phyloP scores from a whole-genome alignment of 2,113 vertebrate species.

The Solenodon paradoxus region DNA sequence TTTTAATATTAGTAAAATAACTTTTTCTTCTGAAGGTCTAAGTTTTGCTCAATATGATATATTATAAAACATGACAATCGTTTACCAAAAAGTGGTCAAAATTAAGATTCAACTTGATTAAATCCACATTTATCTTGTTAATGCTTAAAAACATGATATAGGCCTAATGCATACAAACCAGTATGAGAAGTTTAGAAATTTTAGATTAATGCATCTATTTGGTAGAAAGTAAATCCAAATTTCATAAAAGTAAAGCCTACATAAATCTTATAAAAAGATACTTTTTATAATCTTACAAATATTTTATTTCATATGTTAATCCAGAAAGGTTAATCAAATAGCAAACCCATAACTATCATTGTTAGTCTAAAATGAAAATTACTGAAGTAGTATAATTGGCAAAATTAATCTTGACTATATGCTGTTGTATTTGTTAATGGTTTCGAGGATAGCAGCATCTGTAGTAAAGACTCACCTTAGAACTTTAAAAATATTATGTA shows the following conservation, averaged over 20 bases:
- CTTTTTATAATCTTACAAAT: neutral
- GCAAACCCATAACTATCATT: neutral
- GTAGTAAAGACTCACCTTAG: neutral
- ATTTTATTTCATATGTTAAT: neutral
- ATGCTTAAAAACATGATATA: neutral
- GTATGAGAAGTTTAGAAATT: neutral
- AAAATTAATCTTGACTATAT: neutral
- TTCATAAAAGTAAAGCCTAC: neutral
- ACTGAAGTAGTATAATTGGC: neutral
- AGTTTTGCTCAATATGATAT: neutral
- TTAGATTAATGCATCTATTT: neutral
- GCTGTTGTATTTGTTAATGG: neutral
- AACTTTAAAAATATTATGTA: neutral
- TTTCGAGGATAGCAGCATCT: neutral
- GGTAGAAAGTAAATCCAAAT: neutral
- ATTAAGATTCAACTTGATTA: neutral
- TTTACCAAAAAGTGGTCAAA: neutral
- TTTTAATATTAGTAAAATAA: neutral
- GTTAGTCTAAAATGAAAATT: neutral
- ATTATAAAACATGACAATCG: neutral
- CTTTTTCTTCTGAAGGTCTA: neutral
- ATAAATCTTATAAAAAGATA: neutral
- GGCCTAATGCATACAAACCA: neutral
- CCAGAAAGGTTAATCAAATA: neutral
- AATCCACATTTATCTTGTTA: neutral